Conservation (phyloP, 2,888 invertebrate species). For the Drosophila mercatorum region DNA sequence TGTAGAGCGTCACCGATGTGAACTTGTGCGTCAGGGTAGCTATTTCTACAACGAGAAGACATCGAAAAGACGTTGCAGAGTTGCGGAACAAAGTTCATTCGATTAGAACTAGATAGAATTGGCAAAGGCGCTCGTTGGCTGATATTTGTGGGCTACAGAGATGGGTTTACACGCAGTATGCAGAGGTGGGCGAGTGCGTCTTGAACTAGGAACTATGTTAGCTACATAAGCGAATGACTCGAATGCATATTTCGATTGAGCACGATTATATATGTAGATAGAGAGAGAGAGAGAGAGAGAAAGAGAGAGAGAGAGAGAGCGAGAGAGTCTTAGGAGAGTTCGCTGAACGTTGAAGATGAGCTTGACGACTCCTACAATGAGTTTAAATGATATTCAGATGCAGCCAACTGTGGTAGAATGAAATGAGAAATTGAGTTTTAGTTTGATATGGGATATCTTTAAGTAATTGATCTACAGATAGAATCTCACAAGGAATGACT, state of each 20-base stretch:
- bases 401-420: neutral
- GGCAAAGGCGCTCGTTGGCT: constrained; percentile 60
- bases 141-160: constrained; percentile 39
- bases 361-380: neutral
- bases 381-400: neutral
- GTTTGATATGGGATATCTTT: too few relatives aligned
- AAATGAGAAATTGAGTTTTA: too few relatives aligned
- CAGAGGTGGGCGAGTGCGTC: constrained; percentile 30
- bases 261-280: neutral
- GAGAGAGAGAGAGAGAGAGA: too few relatives aligned
- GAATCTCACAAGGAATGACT: too few relatives aligned
- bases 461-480: too few relatives aligned
- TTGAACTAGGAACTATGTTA: constrained; percentile 10
- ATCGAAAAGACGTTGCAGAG: constrained; percentile 80
- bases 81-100: constrained; percentile 74
- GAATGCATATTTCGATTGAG: constrained; percentile 6
- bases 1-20: constrained; percentile 91
- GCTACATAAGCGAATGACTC: constrained; percentile 31
- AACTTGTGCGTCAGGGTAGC: constrained; percentile 92
- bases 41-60: constrained; percentile 88
- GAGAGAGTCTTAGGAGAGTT: neutral
- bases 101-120: constrained; percentile 78
- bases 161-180: constrained; percentile 25
- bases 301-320: too few relatives aligned
- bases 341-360: neutral